A percentile compares a stretch with the other conserved stretches of the same genome.
phyloP scores from a whole-genome alignment of 2,888 invertebrate species.

The Drosophila meridiana region DNA sequence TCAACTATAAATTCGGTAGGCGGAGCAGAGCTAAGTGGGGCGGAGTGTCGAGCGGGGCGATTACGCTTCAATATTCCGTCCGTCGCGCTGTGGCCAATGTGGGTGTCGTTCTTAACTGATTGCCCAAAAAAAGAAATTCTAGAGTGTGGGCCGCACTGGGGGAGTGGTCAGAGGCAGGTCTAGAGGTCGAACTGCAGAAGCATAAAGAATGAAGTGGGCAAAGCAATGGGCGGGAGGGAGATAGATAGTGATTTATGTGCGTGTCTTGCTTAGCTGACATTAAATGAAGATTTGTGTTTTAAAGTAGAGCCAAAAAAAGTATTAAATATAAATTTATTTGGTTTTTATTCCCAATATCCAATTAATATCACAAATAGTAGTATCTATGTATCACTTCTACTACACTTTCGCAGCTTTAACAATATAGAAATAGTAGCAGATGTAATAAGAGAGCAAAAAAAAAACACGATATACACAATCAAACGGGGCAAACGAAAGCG shows the following conservation, averaged over 20 bases:
- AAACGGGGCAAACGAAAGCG: slow-evolving; percentile 38
- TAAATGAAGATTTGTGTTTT: background rate
- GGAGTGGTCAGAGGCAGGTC: slow-evolving; percentile 35
- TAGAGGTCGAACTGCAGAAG: slow-evolving; percentile 23
- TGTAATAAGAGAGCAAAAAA: slow-evolving; percentile 28
- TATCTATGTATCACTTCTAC: background rate
- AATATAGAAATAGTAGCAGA: slow-evolving; percentile 36
- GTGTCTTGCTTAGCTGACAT: background rate
- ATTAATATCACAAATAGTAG: slow-evolving; percentile 7
- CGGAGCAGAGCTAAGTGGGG: slow-evolving; percentile 2
- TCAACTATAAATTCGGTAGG: slow-evolving; percentile 5
- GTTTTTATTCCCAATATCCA: background rate
- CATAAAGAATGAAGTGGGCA: background rate
- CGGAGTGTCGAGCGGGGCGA: background rate
- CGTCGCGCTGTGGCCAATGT: slow-evolving; percentile 18
- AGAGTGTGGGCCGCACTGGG: slow-evolving; percentile 7
- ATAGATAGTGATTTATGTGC: background rate
- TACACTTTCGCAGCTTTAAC: slow-evolving; percentile 16
- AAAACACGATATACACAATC: slow-evolving; percentile 28
- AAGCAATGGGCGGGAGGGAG: slow-evolving; percentile 4
- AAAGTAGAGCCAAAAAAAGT: background rate
- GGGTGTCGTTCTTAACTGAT: slow-evolving; percentile 48
- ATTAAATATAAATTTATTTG: background rate
- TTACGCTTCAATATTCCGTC: slow-evolving; percentile 2
- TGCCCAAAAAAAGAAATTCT: slow-evolving; percentile 15